Evolutionary conservation across 2,888 invertebrate species (phyloP).

Genomic region (Agapetus fuscipes): DNA sequence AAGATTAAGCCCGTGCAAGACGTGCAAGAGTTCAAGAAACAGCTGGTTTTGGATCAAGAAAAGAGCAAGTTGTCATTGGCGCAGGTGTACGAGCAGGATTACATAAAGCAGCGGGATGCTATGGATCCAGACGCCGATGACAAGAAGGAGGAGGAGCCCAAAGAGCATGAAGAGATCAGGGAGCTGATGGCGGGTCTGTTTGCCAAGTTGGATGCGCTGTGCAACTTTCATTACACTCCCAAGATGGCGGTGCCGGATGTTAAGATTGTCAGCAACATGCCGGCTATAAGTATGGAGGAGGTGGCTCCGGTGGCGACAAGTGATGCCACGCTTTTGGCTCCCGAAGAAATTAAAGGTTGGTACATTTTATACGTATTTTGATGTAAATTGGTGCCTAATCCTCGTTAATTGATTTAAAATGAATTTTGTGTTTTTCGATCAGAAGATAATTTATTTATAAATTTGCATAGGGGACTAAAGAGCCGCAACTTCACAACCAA

Average conservation of each 20-base stretch:
- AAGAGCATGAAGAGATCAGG: slow-evolving; percentile 69
- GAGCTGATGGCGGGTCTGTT: slow-evolving; percentile 68
- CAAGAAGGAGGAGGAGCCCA: slow-evolving; percentile 56
- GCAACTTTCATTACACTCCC: slow-evolving; percentile 92
- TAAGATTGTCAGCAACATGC: slow-evolving; percentile 82
- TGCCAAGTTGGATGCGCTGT: slow-evolving; percentile 79
- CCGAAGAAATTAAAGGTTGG: slow-evolving; percentile 77
- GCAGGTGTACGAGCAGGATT: slow-evolving; percentile 89
- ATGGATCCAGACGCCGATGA: slow-evolving; percentile 45
- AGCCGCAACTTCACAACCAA: too few relatives aligned
- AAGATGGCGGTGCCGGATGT: slow-evolving; percentile 77
- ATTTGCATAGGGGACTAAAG: too few relatives aligned
- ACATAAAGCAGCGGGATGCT: slow-evolving; percentile 55
- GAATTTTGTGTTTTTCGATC: not conserved
- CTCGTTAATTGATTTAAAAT: too few relatives aligned
- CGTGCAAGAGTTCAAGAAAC: slow-evolving; percentile 77
- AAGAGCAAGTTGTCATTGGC: slow-evolving; percentile 90
- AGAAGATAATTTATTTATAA: not conserved
- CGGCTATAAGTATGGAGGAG: slow-evolving; percentile 90
- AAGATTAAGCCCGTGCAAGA: slow-evolving; percentile 79
- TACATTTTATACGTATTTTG: too few relatives aligned
- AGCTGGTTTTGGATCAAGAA: slow-evolving; percentile 80
- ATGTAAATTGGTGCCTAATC: too few relatives aligned
- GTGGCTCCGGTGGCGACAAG: slow-evolving; percentile 85
- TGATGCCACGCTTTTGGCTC: slow-evolving; percentile 77